Base-by-base conservation (phyloP, 2,113 vertebrate species). In the Poeciliopsis prolifica region DNA sequence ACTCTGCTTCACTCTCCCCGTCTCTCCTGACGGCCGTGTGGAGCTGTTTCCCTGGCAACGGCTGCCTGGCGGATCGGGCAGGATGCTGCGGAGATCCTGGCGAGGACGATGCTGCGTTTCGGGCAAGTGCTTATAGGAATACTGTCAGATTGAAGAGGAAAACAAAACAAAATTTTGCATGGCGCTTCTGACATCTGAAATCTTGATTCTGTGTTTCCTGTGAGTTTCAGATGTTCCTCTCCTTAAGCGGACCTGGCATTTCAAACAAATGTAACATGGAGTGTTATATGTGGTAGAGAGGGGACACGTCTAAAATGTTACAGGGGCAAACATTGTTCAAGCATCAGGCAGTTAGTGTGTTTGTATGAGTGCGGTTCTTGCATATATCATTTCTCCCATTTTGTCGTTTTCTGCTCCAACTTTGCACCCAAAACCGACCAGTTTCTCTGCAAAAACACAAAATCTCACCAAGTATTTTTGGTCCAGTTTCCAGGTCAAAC, bases 21-120 rank as follows among this genome's bases (percentile, higher is more conserved):
- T 72, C 73, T 82, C 79, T 79, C 86, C 80, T 78, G 75, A 87
- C 81, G n/a, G 73, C 76, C 85, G 76, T 80, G 84, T 86, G 85
- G 75, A 87, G 51, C 89, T 75, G 93, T 95, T 93, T 89, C 92
- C 91, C 72, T 94, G 91, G 90, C 89, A 91, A 95, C 92, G 65
- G 70, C 80, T 86, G 90, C 86, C 79, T 89, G 64, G 80, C 85
- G 88, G 82, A 75, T 75, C 68, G 89, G 88, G 92, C 89, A 90
- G 92, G 87, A 88, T 91, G 82, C 87, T 89, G 89, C 89, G 89
- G 88, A 81, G 88, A 88, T 86, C 80, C 78, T 81, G 78, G 79
- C 60, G 87, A 86, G 79, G 84, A 89, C 81, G 85, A 79, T 61
- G 63, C 42, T 22, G 70, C 65, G 42, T 65, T 60, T 54, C 60